Evolutionary conservation across 2,888 invertebrate species (phyloP).

Genomic region (Melieria crassipennis): DNA sequence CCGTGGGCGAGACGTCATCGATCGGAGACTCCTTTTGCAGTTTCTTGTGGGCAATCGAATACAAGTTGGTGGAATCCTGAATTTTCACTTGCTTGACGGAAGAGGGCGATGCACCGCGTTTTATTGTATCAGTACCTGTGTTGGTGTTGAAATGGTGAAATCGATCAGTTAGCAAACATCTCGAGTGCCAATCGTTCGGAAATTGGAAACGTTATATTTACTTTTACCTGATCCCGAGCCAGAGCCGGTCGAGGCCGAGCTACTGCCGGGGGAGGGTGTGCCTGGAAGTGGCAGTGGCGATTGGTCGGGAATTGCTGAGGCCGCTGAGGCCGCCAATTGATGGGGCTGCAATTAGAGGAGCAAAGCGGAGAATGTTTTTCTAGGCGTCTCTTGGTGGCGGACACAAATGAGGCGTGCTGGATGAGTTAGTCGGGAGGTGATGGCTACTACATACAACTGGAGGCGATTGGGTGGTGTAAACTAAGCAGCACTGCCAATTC

Average conservation of each 20-base stretch:
- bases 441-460: neutral
- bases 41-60: slow-evolving; percentile 57
- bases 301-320: slow-evolving; percentile 71
- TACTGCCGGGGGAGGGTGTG: slow-evolving; percentile 85
- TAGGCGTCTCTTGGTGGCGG: neutral
- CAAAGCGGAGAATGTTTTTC: slow-evolving; percentile 5
- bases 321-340: slow-evolving; percentile 70
- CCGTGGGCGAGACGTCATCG: slow-evolving; percentile 43
- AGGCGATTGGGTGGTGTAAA: too few relatives aligned
- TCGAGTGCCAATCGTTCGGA: too few relatives aligned
- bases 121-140: slow-evolving; percentile 66
- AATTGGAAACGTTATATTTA: slow-evolving; percentile 48
- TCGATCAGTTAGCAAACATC: slow-evolving; percentile 16
- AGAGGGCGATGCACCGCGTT: slow-evolving; percentile 65
- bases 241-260: slow-evolving; percentile 83
- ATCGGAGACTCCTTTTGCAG: slow-evolving; percentile 51
- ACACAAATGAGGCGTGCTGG: slow-evolving; percentile 24
- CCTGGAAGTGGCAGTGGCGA: slow-evolving; percentile 75
- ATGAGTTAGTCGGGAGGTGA: neutral
- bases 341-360: slow-evolving; percentile 59
- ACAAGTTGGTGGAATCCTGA: slow-evolving; percentile 63
- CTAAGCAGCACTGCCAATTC: too few relatives aligned
- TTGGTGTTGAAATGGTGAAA: neutral
- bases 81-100: slow-evolving; percentile 62
- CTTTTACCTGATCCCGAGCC: slow-evolving; percentile 73